Conservation (phyloP, 2,113 vertebrate genomes). For the Daboia siamensis region DNA sequence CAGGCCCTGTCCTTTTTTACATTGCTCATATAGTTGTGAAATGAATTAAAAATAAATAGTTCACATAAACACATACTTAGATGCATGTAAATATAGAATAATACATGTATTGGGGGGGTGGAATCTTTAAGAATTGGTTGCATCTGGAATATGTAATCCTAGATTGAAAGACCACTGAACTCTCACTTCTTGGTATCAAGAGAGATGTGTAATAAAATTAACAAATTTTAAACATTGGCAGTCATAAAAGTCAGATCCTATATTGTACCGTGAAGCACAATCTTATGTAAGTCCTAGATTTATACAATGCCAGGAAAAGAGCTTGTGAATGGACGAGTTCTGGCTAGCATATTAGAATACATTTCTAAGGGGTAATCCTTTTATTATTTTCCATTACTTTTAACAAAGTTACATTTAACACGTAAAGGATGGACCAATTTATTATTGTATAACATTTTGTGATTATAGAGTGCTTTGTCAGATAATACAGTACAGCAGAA, state of each 20-base stretch:
- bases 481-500: background rate
- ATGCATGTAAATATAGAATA: background rate
- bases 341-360: background rate
- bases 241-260: background rate
- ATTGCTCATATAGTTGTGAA: background rate
- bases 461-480: background rate
- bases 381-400: background rate
- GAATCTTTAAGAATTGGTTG: background rate
- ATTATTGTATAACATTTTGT: background rate
- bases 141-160: background rate
- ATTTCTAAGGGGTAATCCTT: background rate
- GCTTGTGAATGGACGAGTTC: background rate
- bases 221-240: background rate
- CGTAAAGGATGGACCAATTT: background rate
- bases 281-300: background rate
- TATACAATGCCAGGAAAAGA: background rate
- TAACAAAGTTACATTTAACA: background rate
- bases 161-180: background rate
- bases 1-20: background rate
- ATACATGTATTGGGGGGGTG: background rate
- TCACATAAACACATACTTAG: background rate
- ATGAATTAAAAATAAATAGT: background rate
- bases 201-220: too few species aligned
- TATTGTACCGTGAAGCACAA: background rate
- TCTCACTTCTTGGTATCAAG: background rate